These are phyloP conservation scores for Meloidogyne floridensis DNA, from an alignment of 1,140 invertebrate genomes.

Conservation along the genomic window DNA sequence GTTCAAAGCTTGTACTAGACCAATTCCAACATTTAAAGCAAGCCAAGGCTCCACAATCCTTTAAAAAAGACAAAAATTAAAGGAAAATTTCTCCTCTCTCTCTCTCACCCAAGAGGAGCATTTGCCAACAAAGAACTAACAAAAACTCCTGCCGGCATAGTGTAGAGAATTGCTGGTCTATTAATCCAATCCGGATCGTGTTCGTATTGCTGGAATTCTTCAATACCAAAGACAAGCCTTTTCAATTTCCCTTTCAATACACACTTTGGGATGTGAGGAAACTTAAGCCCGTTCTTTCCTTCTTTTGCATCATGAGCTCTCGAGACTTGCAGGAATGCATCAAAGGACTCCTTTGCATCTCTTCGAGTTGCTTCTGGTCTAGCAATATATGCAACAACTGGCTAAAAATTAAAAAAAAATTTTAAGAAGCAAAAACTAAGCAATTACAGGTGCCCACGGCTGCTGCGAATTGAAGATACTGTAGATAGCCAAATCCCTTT, in stretches of 20 bases:
- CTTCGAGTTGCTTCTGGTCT: not conserved
- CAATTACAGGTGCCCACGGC: not conserved
- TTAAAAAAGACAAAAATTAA: not conserved
- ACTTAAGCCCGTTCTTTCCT: not conserved
- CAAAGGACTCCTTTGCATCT: slow-evolving; percentile 3
- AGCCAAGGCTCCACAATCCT: slow-evolving; percentile 10
- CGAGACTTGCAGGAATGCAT: not conserved
- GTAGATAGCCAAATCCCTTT: slow-evolving; percentile 15
- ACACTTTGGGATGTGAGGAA: slow-evolving; percentile 1
- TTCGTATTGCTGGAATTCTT: slow-evolving; percentile 15
- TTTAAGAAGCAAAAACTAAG: no score
- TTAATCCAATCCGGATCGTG: slow-evolving; percentile 19
- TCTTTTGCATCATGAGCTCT: not conserved
- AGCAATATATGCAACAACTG: not conserved
- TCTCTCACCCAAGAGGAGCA: not conserved
- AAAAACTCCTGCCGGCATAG: slow-evolving; percentile 22
- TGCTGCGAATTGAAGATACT: not conserved
- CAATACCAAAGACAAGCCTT: slow-evolving; percentile 16
- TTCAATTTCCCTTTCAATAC: not conserved
- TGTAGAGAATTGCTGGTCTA: slow-evolving; percentile 12
- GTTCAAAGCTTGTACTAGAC: slow-evolving; percentile 21
- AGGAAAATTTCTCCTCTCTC: no score
- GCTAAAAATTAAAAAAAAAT: not conserved
- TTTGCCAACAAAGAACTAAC: not conserved
- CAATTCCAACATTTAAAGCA: slow-evolving; percentile 30